Base-by-base conservation (phyloP, 2,888 invertebrate genomes). In the Schizaphis graminum region DNA sequence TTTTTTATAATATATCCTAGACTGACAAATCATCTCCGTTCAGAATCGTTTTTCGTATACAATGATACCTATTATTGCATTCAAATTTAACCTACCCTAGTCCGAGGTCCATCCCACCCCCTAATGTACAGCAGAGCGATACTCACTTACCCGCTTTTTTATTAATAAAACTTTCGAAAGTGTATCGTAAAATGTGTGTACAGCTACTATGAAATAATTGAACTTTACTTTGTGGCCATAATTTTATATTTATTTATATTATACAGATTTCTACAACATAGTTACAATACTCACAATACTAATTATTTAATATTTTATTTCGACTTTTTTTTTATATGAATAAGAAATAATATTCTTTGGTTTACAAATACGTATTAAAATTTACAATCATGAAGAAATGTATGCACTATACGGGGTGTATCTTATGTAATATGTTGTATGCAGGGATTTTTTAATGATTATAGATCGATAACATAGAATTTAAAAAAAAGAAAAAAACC, bases 241-340 rank as follows among this genome's bases (percentile, higher is more conserved):
- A 41, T 77, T 77, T 35, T 77, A 77, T 35, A 77, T 8, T 21
- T 77, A 77, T 21, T 35, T 77, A 77, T 77, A 77, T 35, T 77
- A 35, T n/a, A 77, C 35, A 77, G 77, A 77, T 77, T 77, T 77
- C 77, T 77, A 21, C 21, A 21, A 77, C 21, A 35, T 77, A 67
- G n/a, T 67, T n/a, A 67, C n/a, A 35, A 77, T 67, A 49, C 21
- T 35, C 35, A 35, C 7, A 21, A 77, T 35, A 77, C 35, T 35
- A 77, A 77, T 77, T 77, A 77, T 77, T 77, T 77, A 21, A 77
- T 77, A 77, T 77, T 77, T 35, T 77, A 35, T 77, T 77, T 67
- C 8, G 21, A 35, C 21, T 21, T 35, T 35, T 77, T 77, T 77
- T 77, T 77, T 77, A 21, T 4, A 35, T 77, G 8, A 21, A 35